Percentiles rank a stretch among this genome's conserved stretches.
Conservation (phyloP, 2,113 vertebrate genomes). For the Phaethornis superciliosus region DNA sequence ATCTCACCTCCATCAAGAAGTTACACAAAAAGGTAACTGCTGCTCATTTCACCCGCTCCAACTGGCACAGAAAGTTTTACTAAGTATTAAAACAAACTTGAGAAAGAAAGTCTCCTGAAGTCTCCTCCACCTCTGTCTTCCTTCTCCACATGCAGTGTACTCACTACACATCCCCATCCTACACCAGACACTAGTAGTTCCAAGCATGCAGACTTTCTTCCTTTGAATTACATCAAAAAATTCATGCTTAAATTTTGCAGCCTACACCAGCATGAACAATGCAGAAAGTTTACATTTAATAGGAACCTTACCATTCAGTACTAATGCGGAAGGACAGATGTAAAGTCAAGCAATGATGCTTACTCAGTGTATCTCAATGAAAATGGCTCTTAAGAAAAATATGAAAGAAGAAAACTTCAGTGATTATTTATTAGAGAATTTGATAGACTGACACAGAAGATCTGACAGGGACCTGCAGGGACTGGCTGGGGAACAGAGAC, state of each 20-base stretch:
- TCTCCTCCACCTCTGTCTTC: background rate
- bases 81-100: background rate
- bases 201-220: background rate
- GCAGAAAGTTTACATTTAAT: background rate
- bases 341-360: background rate
- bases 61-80: background rate
- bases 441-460: background rate
- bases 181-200: background rate
- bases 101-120: background rate
- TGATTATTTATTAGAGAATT: background rate
- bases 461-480: background rate
- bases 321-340: background rate
- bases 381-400: background rate
- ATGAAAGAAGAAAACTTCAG: background rate
- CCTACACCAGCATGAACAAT: rapidly evolving
- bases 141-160: background rate
- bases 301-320: background rate
- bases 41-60: background rate
- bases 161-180: background rate
- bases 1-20: background rate
- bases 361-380: background rate
- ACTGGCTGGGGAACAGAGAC: background rate
- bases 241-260: background rate
- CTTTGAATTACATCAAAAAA: background rate
- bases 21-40: background rate